Evolutionary conservation across 2,888 invertebrate genomes (phyloP).

Genomic region (Ommatoiulus sabulosus): DNA sequence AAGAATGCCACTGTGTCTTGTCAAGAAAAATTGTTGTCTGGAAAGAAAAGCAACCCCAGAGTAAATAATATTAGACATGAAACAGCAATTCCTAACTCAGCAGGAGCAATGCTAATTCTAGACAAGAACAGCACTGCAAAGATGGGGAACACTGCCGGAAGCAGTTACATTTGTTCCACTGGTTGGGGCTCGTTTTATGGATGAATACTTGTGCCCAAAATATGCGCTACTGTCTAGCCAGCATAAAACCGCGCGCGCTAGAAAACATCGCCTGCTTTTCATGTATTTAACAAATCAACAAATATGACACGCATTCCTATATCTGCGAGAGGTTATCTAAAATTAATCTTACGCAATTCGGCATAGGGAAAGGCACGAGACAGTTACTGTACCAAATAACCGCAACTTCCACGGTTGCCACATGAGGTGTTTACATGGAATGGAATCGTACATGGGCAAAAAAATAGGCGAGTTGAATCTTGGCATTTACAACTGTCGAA

Average conservation of each 20-base stretch:
- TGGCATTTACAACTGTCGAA: no score
- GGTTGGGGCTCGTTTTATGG: conserved; percentile 12
- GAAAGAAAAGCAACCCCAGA: background rate
- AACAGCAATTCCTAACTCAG: conserved; percentile 15
- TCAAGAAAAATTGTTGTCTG: conserved; percentile 41
- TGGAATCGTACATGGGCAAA: no score
- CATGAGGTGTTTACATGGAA: no score
- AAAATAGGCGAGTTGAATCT: no score
- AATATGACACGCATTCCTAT: background rate
- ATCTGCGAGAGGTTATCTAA: background rate
- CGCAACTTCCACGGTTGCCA: no score
- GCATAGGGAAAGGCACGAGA: background rate
- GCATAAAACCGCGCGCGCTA: background rate
- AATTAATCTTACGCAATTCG: background rate
- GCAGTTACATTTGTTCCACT: background rate
- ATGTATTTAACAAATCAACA: background rate
- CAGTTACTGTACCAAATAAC: background rate
- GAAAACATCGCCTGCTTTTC: background rate
- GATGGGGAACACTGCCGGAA: conserved; percentile 15
- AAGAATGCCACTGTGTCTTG: conserved; percentile 30
- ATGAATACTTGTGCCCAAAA: background rate
- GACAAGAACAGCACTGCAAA: conserved; percentile 4
- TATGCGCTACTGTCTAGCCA: conserved; percentile 25
- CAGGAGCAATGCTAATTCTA: conserved; percentile 39
- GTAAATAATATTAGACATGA: conserved; percentile 25